Base-by-base conservation (phyloP, 2,888 invertebrate species). In the Lochmaea capreae region DNA sequence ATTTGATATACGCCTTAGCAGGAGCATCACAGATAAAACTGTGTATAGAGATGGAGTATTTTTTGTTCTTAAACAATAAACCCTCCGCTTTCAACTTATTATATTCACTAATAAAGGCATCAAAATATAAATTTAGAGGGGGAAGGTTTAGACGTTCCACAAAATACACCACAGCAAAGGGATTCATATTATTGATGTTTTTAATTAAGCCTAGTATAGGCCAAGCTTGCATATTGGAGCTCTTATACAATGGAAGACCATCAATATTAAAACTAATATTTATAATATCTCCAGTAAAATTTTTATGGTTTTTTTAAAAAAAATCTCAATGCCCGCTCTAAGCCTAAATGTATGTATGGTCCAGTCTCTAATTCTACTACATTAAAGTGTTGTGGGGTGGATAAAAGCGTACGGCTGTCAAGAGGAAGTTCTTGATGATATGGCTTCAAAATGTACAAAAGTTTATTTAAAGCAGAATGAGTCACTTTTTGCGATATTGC, bases 131-230 rank as follows among this genome's bases (percentile, higher is more conserved):
- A 65, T 59, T 43, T 52, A 72, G 67, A 42, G n/a, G 67, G 71
- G 18, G 43, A 3, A 42, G 69, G 69, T 65, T 75, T 72, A 52
- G 49, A 39, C 14, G 26, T 65, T 14, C 75, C 75, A 22, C 63
- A 72, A 62, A 61, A 75, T 33, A 68, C 62, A 10, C 75, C 72
- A 75, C 67, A 61, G 52, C 69, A 63, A 75, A 72, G 14, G 72
- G 72, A 42, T 59, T 46, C 10, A 46, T 18, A 43, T 43, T 43
- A 58, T 58, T 58, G 43, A 72, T 22, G 59, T 63, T 39, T 65
- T 73, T 75, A 57, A 73, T 67, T 12, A 74, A 43, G 72, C 72
- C 72, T 68, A 69, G 65, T 62, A 75, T 75, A 63, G 67, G 70
- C 69, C 75, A 72, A 57, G 69, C 33, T 68, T 72, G 69, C 26